Percentiles rank a stretch among this genome's conserved stretches.
Evolutionary conservation across 1,140 invertebrate species (phyloP).

Genomic region (Wasmannia auropunctata): DNA sequence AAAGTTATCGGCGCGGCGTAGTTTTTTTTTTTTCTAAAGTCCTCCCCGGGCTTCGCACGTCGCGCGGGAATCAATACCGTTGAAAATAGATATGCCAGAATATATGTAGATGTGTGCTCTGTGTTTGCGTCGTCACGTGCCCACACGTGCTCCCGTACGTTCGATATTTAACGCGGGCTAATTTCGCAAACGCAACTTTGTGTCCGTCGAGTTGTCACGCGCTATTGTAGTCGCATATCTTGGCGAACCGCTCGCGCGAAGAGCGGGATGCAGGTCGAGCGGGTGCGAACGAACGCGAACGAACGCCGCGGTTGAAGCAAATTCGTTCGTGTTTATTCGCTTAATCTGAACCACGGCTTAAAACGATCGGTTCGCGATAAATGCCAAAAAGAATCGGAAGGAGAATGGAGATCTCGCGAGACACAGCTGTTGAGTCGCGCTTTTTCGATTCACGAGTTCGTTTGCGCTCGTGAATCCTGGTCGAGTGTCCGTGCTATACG

Average conservation of each 20-base stretch:
- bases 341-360: background rate
- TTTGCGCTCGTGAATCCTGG: background rate
- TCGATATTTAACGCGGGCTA: background rate
- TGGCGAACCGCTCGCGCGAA: background rate
- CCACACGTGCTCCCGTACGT: background rate
- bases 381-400: background rate
- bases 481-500: background rate
- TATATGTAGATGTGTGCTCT: too few species aligned
- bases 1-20: background rate
- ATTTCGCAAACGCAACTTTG: constrained; percentile 15
- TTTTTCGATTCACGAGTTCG: background rate
- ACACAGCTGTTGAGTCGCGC: background rate
- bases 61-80: constrained; percentile 19
- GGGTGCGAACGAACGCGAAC: background rate
- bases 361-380: background rate
- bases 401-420: background rate
- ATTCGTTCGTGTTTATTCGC: background rate
- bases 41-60: background rate
- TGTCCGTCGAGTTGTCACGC: background rate
- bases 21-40: background rate
- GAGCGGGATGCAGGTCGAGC: background rate
- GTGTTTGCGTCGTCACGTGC: background rate
- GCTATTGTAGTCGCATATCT: background rate
- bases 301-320: background rate
- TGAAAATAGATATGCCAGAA: background rate